Evolutionary conservation across 35 echinoderm and acorn worm genomes (phyloP).

Genomic region (Apostichopus parvimensis): DNA sequence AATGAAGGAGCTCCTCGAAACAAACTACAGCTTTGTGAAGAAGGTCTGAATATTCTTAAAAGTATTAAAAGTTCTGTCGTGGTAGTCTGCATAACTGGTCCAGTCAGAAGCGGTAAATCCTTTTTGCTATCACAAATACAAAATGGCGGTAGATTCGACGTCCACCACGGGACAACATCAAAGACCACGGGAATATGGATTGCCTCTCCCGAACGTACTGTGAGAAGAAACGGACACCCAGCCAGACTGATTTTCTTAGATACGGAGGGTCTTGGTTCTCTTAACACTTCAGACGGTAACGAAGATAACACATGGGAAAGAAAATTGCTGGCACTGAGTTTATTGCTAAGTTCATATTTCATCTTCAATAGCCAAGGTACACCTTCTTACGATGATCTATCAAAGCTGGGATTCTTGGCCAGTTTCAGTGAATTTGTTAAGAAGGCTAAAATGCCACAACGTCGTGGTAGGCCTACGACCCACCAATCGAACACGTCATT

Average conservation of each 20-base stretch:
- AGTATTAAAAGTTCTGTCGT: constrained; percentile 10
- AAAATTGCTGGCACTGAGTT: constrained; percentile 31
- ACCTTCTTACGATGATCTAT: constrained; percentile 10
- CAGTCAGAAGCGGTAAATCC: constrained; percentile 40
- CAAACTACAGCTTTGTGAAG: background rate
- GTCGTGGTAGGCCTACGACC: background rate
- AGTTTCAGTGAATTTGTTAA: constrained; percentile 4
- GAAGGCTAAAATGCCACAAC: background rate
- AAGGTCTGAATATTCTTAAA: constrained; percentile 16
- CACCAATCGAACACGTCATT: background rate
- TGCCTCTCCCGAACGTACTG: background rate
- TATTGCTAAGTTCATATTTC: constrained; percentile 36
- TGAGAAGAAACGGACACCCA: background rate
- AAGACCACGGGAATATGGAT: constrained; percentile 34
- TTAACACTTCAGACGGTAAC: background rate
- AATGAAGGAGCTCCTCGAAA: background rate
- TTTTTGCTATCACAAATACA: constrained; percentile 37
- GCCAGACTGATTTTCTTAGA: background rate
- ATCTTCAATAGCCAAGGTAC: constrained; percentile 45
- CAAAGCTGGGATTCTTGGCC: background rate
- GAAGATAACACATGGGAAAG: constrained; percentile 13
- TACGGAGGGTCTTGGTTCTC: constrained; percentile 34
- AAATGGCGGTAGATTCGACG: constrained; percentile 21
- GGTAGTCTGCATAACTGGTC: constrained; percentile 26
- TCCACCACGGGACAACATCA: constrained; percentile 19